These are phyloP conservation scores for Leptobrachium leishanense DNA, from an alignment of 2,113 vertebrate genomes.

Conservation along the genomic window DNA sequence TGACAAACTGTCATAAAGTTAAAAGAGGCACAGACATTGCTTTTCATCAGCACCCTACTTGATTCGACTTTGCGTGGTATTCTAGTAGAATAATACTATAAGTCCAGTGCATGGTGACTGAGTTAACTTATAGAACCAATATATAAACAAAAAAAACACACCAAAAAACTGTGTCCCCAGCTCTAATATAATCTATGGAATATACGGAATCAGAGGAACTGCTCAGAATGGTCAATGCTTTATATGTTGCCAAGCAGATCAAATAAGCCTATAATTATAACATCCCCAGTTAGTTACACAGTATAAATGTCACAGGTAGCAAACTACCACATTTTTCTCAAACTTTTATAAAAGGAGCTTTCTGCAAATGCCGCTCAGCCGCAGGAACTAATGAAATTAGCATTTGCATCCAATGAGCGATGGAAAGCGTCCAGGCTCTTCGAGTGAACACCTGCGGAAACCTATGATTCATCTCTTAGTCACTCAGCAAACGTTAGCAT, in stretches of 20 bases:
- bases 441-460: slow-evolving; percentile 75
- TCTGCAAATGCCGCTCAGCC: slow-evolving; percentile 68
- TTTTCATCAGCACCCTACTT: no score
- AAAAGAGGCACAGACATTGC: no score
- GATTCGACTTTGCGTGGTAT: no score
- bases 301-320: slow-evolving; percentile 42
- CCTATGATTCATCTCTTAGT: slow-evolving; percentile 78
- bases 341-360: slow-evolving; percentile 57
- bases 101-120: no score
- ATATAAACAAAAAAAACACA: no score
- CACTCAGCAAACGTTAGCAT: slow-evolving; percentile 67
- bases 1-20: no score
- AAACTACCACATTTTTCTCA: slow-evolving; percentile 28
- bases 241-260: slow-evolving; percentile 22
- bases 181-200: no score
- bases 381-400: slow-evolving; percentile 76
- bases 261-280: slow-evolving; percentile 28
- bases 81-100: no score
- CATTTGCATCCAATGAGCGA: slow-evolving; percentile 68
- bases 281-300: slow-evolving; percentile 44
- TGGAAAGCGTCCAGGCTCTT: slow-evolving; percentile 72
- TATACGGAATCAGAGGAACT: background rate
- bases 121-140: no score
- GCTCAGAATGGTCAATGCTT: background rate
- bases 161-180: no score